Evolutionary conservation across 2,797 vertebrate genomes (phyloP), one percentile per base, ranked within the genome.

Genomic region (Paguma larvata): DNA sequence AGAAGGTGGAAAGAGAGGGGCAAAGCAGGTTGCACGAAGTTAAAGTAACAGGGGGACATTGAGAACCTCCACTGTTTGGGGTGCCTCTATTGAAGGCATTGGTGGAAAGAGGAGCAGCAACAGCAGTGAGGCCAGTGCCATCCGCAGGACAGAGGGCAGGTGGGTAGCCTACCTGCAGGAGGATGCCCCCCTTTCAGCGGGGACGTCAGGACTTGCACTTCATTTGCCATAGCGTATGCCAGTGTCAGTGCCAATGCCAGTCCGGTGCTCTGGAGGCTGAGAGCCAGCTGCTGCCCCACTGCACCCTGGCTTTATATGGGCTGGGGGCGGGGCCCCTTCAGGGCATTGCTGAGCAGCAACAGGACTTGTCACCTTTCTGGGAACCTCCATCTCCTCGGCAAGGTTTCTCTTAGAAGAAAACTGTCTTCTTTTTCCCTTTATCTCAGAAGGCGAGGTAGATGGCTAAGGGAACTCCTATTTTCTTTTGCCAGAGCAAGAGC

Each of bases 111-210:
- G 6, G 19, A 27, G 51, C 12, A 32, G 63, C 5, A 14, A 19
- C 41, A 53, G 67, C 48, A 21, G 3, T 0, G n/a, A 56, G 59
- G 63, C 44, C 18, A 44, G 34, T n/a, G 46, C 78, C 14, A 1
- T 38, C 25, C 13, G 30, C n/a, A 34, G 82, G 89, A 44, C 1
- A 38, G 82, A 93, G 48, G 72, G 8, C 25, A 12, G 32, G 80
- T 67, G 94, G 94, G 85, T 68, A 56, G n/a, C 98, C 96, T 98
- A 99, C 98, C 98, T 98, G 98, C 98, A 0, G 98, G 98, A 87
- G 62, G 77, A 62, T 97, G 97, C 0, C 98, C 94, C 78, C 96
- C 96, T 97, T 97, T 98, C 85, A 87, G 87, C 0, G 97, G 96
- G 19, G 95, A 73, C 4, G 67, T 79, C 38, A 94, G 97, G 27